phyloP scores from a whole-genome alignment of 2,888 invertebrate genomes.

The Drosophila anomelani region DNA sequence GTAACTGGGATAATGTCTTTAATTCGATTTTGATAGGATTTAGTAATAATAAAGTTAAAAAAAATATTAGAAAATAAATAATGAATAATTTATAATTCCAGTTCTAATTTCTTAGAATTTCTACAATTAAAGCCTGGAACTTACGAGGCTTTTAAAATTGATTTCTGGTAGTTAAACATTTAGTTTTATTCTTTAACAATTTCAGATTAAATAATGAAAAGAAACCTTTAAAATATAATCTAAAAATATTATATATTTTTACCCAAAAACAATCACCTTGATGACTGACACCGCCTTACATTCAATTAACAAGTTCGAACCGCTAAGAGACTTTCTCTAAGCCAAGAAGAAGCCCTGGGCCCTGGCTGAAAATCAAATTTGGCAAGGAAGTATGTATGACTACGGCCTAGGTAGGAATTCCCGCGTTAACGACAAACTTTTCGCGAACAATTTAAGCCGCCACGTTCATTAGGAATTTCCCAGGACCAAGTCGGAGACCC shows the following conservation, averaged over 20 bases:
- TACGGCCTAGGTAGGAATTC: constrained; percentile 5
- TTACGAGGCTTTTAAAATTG: not conserved
- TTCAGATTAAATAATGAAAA: too few relatives aligned
- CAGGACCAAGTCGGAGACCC: not conserved
- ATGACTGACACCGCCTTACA: not conserved
- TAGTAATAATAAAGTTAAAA: too few relatives aligned
- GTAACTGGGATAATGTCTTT: not conserved
- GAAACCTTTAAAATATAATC: too few relatives aligned
- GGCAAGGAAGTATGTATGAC: not conserved
- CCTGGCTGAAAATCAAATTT: constrained; percentile 18
- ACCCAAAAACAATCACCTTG: not conserved
- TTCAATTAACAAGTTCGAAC: constrained; percentile 4
- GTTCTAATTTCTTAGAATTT: too few relatives aligned
- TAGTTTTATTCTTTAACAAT: not conserved
- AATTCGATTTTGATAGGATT: not conserved
- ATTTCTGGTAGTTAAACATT: not conserved
- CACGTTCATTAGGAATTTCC: constrained; percentile 29
- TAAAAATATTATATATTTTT: not conserved
- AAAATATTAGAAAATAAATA: not conserved
- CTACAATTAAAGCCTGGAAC: too few relatives aligned
- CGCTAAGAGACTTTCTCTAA: not conserved
- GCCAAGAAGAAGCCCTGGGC: not conserved
- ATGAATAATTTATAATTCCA: not conserved
- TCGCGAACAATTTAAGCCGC: constrained; percentile 30
- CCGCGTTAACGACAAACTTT: constrained; percentile 20